Conservation (phyloP, 2,888 invertebrate species). For the Temnothorax ravouxi region DNA sequence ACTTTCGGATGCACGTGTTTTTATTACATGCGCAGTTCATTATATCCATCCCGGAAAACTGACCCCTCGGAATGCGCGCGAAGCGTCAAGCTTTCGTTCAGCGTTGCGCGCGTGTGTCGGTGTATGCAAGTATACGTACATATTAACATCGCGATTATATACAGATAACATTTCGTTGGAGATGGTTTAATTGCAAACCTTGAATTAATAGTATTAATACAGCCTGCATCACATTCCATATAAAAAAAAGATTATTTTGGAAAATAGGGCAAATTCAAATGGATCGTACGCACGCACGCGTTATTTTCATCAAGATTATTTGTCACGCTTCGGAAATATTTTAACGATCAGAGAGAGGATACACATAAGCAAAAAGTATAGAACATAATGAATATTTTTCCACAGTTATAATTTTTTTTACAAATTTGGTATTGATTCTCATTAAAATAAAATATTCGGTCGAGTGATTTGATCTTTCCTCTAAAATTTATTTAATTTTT, state of each 20-base stretch:
- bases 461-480: neutral
- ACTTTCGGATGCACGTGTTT: constrained; percentile 46
- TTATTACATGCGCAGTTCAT: constrained; percentile 44
- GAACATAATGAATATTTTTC: neutral
- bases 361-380: neutral
- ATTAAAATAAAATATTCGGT: neutral
- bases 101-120: neutral
- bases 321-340: constrained; percentile 24
- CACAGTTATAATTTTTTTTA: neutral
- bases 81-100: neutral
- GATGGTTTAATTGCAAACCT: constrained; percentile 37
- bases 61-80: constrained; percentile 23
- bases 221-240: constrained; percentile 20
- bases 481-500: neutral
- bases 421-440: neutral
- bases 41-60: constrained; percentile 42
- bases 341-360: neutral
- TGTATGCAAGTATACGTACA: neutral
- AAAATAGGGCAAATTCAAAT: constrained; percentile 27
- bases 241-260: constrained; percentile 38
- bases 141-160: constrained; percentile 28
- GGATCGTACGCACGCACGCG: neutral
- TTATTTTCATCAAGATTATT: constrained; percentile 35
- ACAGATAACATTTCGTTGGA: constrained; percentile 11
- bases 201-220: constrained; percentile 28